Conservation (phyloP, 35 echinoderm and acorn worm genomes). For the Lytechinus variegatus region DNA sequence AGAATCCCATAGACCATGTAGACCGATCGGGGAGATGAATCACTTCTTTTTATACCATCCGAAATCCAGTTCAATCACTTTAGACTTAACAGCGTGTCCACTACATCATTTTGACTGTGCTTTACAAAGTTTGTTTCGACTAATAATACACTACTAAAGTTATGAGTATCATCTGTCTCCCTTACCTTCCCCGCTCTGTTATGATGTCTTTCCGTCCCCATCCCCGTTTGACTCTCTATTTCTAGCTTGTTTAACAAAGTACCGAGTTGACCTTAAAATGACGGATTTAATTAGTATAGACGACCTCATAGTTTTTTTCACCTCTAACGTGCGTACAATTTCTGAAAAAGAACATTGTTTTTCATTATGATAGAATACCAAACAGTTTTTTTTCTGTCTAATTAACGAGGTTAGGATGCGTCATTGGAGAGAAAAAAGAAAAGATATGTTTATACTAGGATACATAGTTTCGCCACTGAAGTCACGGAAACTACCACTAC, state of each 20-base stretch:
- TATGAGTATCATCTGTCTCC: too few relatives aligned
- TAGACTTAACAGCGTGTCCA: not conserved
- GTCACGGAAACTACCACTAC: not conserved
- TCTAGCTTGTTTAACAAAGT: not conserved
- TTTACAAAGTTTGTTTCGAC: not conserved
- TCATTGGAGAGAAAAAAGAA: not conserved
- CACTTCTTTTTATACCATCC: conserved; percentile 12
- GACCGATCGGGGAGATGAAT: not conserved
- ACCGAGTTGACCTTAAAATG: not conserved
- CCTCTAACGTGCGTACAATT: not conserved
- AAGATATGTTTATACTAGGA: not conserved
- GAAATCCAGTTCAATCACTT: not conserved
- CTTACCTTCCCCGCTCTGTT: too few relatives aligned
- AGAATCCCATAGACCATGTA: not conserved
- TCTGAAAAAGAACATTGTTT: not conserved
- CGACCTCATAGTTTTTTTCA: not conserved
- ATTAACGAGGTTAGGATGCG: not conserved
- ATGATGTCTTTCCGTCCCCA: not conserved
- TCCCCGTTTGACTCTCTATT: not conserved
- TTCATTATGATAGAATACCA: not conserved
- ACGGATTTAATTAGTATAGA: not conserved
- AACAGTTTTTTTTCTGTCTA: not conserved
- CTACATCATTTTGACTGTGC: not conserved
- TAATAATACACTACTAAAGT: not conserved
- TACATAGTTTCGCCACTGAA: not conserved